Base-by-base conservation (phyloP, 2,797 vertebrate genomes). In the Sebastes hubbsi region DNA sequence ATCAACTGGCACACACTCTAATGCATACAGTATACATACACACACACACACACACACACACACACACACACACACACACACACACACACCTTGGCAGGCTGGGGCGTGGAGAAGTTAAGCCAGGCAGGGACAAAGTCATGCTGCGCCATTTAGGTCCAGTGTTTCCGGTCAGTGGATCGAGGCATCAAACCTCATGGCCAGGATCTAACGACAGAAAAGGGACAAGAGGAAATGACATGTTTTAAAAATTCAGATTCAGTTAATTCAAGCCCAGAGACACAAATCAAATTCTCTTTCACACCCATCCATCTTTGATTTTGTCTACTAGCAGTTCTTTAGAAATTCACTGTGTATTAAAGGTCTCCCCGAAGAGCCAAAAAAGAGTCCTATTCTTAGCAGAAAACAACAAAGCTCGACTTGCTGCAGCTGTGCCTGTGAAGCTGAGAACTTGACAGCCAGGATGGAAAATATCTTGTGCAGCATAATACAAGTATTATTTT, bases 51-150 rank as follows among this genome's bases (percentile, higher is more conserved):
- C 99, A n/a, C 5, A 70, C 38, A 42, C 88, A 65, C 79, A 99
- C 6, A 70, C 38, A 42, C 88, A 65, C 79, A 99, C 99, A n/a
- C n/a, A n/a, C 5, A 70, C 38, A 42, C 88, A 65, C 79, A 99
- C 6, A 70, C 38, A 42, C 88, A 65, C 79, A 99, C 99, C 99
- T 99, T 99, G 95, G 97, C 97, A 95, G 98, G 97, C 95, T 99
- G 98, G 91, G 99, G 98, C 74, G 98, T 99, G 95, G 98, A 98
- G 97, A 99, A 99, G 97, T 98, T 99, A 99, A 99, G 99, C 98
- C 99, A 99, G 97, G 99, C 98, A 99, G 99, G 99, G 97, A 99
- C 99, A 99, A 99, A 99, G 97, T 99, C 99, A 99, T 99, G 98
- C 97, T 99, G 98, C 99, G 98, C 99, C 99, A 99, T 99, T 99